phyloP scores from a whole-genome alignment of 2,113 vertebrate genomes.

The Prionailurus bengalensis region DNA sequence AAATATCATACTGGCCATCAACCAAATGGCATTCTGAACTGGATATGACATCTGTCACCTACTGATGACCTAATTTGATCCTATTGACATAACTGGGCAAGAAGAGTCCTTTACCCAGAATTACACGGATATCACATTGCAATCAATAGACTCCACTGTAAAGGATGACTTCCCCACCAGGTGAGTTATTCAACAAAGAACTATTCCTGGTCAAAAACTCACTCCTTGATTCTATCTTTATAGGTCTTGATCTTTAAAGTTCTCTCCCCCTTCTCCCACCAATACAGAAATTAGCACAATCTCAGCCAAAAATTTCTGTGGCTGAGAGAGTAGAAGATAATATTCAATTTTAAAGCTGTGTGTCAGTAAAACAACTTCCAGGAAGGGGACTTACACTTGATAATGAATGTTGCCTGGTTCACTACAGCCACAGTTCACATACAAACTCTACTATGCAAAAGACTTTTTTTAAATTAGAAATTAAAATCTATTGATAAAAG shows the following conservation, averaged over 20 bases:
- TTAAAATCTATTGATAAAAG: conserved; percentile 74
- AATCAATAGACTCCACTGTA: not conserved
- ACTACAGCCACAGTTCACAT: not conserved
- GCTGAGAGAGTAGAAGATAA: not conserved
- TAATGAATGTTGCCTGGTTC: not conserved
- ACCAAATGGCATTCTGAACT: conserved; percentile 27
- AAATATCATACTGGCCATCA: not conserved
- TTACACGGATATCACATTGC: not conserved
- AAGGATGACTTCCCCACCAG: not conserved
- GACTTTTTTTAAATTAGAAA: conserved; percentile 39
- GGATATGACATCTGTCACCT: not conserved
- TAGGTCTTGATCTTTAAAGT: conserved; percentile 11
- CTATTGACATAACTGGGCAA: not conserved
- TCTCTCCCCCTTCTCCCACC: not conserved
- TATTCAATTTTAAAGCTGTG: conserved; percentile 10
- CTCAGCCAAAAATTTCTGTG: not conserved
- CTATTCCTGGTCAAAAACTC: not conserved
- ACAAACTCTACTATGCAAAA: not conserved
- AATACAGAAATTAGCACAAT: not conserved
- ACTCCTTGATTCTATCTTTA: not conserved
- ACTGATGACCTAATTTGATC: conserved; percentile 19
- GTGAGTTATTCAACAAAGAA: conserved; percentile 21
- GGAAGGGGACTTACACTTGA: not conserved
- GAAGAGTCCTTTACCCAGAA: not conserved
- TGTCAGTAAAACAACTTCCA: not conserved